phyloP scores from a whole-genome alignment of 1,140 invertebrate genomes.

The Formica exsecta region DNA sequence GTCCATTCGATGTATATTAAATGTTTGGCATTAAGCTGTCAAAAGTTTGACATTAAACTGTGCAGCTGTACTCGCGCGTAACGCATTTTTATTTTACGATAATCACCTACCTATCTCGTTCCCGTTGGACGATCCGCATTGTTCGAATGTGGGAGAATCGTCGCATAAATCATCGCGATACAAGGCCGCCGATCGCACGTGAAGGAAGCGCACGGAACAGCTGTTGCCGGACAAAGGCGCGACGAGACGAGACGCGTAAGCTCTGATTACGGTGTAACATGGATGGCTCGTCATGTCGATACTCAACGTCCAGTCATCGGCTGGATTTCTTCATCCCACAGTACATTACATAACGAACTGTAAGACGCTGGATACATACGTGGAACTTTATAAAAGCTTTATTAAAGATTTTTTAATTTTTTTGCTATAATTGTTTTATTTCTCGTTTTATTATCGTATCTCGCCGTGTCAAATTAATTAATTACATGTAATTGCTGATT shows the following conservation, averaged over 20 bases:
- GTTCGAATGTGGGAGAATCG: slow-evolving; percentile 28
- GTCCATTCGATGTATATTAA: background rate
- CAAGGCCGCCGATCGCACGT: slow-evolving; percentile 48
- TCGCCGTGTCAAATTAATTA: background rate
- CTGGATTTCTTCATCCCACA: slow-evolving; percentile 6
- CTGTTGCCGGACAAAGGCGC: slow-evolving; percentile 45
- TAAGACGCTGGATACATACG: background rate
- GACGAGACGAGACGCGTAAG: slow-evolving; percentile 33
- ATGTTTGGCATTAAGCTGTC: background rate
- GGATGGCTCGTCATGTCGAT: slow-evolving; percentile 27
- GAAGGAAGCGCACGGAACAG: slow-evolving; percentile 42
- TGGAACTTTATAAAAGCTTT: background rate
- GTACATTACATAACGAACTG: background rate
- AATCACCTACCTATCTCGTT: slow-evolving; percentile 1
- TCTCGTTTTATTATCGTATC: background rate
- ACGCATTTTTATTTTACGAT: slow-evolving; percentile 16
- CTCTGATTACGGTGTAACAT: slow-evolving; percentile 38
- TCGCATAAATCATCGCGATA: slow-evolving; percentile 44
- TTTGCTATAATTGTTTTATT: background rate
- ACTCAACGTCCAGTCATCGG: slow-evolving; percentile 27
- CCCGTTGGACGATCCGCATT: slow-evolving; percentile 16
- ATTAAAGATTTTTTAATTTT: background rate
- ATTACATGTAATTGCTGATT: background rate
- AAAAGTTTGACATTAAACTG: background rate
- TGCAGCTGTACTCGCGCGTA: background rate